Evolutionary conservation across 2,113 vertebrate genomes (phyloP), one percentile per base, ranked within the genome.

Genomic region (Rattus rattus): DNA sequence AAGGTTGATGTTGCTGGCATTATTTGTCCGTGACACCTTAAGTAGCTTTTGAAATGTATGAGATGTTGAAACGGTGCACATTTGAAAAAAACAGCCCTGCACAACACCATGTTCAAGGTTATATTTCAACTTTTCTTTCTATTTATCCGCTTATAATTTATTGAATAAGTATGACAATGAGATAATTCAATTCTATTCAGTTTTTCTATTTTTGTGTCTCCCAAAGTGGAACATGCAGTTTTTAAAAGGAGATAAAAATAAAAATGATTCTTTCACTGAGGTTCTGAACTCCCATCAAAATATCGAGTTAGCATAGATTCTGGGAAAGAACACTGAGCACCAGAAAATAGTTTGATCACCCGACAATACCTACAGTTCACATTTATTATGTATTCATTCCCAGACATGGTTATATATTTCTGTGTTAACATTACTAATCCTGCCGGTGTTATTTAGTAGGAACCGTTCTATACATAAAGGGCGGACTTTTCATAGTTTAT

Each of bases 101-200:
- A 88, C 85, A 76, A 33, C 2, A 56, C 77, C 88, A 92, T 73
- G 24, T 86, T 93, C 72, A 90, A 77, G 69, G 47, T 96, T 92
- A 92, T 72, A 70, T 91, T 88, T 83, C 19, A 88, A 14, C 8
- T 90, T 90, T 28, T 75, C 16, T 88, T 96, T 90, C 17, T 61
- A 90, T 88, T 83, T 95, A 70, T 75, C 94, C 52, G 65, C 81
- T 85, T 88, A 83, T 79, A 85, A 94, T 88, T 96, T 94, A 96
- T 54, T 88, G 49, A 94, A 43, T 94, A 20, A 83, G 49, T 72
- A 75, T 30, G 24, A 76, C 49, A 94, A 61, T 69, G 26, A 92
- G 54, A 39, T 77, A 92, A 91, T 94, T 97, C 47, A 72, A 12
- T 54, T 96, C 43, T 80, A 67, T 84, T 90, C 1, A 14, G 14